phyloP scores from a whole-genome alignment of 2,888 invertebrate species.

The Monoplex corrugatus region DNA sequence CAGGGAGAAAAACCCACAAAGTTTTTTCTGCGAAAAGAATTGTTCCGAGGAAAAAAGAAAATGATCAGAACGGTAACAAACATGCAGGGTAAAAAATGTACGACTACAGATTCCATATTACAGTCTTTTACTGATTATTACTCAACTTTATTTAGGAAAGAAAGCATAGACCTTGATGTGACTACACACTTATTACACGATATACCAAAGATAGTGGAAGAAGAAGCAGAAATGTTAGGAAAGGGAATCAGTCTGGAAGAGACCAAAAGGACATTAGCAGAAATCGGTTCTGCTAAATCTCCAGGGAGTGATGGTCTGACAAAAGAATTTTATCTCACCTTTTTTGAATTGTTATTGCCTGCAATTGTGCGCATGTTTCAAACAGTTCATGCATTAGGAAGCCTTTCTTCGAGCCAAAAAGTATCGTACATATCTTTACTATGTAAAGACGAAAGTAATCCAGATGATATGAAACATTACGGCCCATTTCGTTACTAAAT shows the following conservation, averaged over 20 bases:
- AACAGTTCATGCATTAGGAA: not conserved
- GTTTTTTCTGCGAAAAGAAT: conserved; percentile 49
- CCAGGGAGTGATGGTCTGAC: conserved; percentile 59
- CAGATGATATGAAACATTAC: conserved; percentile 58
- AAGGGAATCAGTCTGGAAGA: not conserved
- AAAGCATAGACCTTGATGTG: not conserved
- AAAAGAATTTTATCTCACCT: conserved; percentile 58
- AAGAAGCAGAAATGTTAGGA: not conserved
- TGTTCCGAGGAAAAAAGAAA: conserved; percentile 28
- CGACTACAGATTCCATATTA: not conserved
- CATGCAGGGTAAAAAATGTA: not conserved
- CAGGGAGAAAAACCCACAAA: conserved; percentile 40
- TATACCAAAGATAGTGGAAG: not conserved
- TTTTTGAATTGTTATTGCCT: conserved; percentile 53
- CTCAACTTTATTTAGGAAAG: not conserved
- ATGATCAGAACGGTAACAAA: not conserved
- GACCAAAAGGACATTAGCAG: not conserved
- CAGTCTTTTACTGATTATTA: not conserved
- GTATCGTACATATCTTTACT: not conserved
- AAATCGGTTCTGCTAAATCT: not conserved
- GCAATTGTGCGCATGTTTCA: not conserved
- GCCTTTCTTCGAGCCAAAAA: not conserved
- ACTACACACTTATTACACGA: not conserved
- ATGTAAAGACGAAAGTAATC: not conserved
- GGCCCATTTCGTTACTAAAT: conserved; percentile 63